Percentiles rank a stretch among this genome's conserved stretches.
Conservation (phyloP, 2,113 vertebrate genomes). For the Grantiella picta region DNA sequence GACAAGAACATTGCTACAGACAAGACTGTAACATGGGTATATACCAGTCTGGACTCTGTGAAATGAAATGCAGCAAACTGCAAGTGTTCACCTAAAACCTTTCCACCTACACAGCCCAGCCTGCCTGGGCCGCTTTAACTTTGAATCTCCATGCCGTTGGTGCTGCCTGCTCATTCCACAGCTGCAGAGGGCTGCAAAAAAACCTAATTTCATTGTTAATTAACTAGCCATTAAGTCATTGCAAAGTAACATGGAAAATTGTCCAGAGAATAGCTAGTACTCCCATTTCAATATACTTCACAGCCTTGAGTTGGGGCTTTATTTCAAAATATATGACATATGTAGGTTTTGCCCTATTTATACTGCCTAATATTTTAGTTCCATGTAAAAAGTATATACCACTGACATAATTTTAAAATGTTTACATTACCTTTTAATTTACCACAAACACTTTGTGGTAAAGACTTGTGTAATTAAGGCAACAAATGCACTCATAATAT, state of each 20-base stretch:
- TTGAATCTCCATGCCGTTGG: neutral
- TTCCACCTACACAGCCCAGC: neutral
- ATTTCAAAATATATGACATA: neutral
- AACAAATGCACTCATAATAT: neutral
- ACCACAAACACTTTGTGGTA: slow-evolving; percentile 16
- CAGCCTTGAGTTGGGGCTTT: neutral
- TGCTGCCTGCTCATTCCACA: neutral
- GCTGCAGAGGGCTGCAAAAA: neutral
- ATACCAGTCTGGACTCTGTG: neutral
- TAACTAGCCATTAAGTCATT: neutral
- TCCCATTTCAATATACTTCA: neutral
- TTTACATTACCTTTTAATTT: slow-evolving; percentile 1
- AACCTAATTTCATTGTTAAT: neutral
- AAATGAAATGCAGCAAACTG: neutral
- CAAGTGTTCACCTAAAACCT: neutral
- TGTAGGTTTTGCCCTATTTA: neutral
- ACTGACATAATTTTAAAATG: neutral
- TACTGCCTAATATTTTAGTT: neutral
- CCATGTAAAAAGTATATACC: neutral
- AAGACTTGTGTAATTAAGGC: neutral
- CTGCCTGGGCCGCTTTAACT: neutral
- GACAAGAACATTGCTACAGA: neutral
- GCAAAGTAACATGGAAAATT: neutral
- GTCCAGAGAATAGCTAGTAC: neutral
- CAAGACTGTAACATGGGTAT: neutral